Conservation (phyloP, 2,797 vertebrate species). For the Zenarchopterus dispar region DNA sequence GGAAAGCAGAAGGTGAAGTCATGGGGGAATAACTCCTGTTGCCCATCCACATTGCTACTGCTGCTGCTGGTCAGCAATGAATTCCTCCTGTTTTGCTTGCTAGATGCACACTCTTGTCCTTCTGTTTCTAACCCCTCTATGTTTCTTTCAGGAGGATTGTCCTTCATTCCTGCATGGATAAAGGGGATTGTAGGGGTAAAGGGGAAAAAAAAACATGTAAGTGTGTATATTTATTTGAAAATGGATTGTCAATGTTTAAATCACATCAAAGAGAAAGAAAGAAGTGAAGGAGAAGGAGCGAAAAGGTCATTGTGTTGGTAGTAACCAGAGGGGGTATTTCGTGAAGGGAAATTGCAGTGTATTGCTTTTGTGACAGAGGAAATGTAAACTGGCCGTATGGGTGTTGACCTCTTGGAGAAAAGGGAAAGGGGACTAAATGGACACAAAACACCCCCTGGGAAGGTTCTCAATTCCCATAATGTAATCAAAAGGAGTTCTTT, state of each 20-base stretch:
- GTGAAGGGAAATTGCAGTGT: constrained; percentile 81
- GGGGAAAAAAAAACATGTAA: constrained; percentile 36
- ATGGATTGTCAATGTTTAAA: constrained; percentile 79
- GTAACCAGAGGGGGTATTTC: constrained; percentile 84
- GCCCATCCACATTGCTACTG: constrained; percentile 51
- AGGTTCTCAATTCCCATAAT: constrained; percentile 63
- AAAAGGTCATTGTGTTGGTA: constrained; percentile 83
- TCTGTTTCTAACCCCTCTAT: constrained; percentile 33
- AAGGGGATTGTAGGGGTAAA: constrained; percentile 52
- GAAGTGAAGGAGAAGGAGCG: constrained; percentile 16
- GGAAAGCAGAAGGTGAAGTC: constrained; percentile 69
- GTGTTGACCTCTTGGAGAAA: constrained; percentile 79
- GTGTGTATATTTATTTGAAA: constrained; percentile 71
- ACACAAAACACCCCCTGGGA: constrained; percentile 83
- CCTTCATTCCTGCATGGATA: constrained; percentile 69
- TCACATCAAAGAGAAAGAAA: constrained; percentile 46
- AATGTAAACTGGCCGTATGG: constrained; percentile 82
- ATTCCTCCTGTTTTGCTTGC: constrained; percentile 73
- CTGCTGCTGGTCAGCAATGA: constrained; percentile 63
- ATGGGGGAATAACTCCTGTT: constrained; percentile 68
- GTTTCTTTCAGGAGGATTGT: constrained; percentile 72
- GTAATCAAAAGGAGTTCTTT: constrained; percentile 65
- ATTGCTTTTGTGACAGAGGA: constrained; percentile 84
- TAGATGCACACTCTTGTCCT: constrained; percentile 43
- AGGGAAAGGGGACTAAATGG: constrained; percentile 75